Conservation (phyloP, 1,140 invertebrate species). For the Brachionus plicatilis region DNA sequence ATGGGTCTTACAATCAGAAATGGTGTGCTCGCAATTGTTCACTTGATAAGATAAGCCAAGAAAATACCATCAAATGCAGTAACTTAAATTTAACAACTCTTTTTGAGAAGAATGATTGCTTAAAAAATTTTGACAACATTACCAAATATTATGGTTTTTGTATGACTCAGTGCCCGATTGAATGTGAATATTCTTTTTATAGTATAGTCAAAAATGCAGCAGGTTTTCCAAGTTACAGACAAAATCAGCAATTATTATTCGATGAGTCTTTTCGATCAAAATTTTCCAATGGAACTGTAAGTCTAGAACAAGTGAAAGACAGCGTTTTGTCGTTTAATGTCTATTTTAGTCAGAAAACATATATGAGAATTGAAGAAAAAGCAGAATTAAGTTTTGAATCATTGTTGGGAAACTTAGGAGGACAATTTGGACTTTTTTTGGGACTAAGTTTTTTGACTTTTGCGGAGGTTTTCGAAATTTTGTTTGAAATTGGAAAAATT, state of each 20-base stretch:
- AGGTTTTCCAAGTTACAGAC: background rate
- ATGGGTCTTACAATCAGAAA: background rate
- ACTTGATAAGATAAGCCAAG: background rate
- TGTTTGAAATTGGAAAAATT: background rate
- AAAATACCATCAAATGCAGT: background rate
- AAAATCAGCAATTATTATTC: background rate
- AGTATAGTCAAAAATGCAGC: background rate
- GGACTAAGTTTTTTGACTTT: constrained; percentile 31
- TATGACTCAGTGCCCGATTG: background rate
- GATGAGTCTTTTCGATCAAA: background rate
- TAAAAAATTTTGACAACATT: background rate
- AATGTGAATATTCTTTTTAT: constrained; percentile 8
- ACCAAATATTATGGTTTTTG: background rate
- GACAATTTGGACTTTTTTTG: constrained; percentile 23
- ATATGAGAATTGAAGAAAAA: background rate
- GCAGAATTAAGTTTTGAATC: background rate
- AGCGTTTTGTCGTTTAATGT: constrained; percentile 14
- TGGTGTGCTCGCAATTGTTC: background rate
- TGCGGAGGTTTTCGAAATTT: constrained; percentile 18
- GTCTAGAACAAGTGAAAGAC: background rate
- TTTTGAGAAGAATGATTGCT: background rate
- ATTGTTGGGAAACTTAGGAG: background rate
- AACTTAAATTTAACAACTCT: background rate
- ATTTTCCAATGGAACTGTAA: background rate
- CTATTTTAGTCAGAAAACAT: background rate